phyloP scores from a whole-genome alignment of 2,888 invertebrate species.

The Slavum lentiscoides region DNA sequence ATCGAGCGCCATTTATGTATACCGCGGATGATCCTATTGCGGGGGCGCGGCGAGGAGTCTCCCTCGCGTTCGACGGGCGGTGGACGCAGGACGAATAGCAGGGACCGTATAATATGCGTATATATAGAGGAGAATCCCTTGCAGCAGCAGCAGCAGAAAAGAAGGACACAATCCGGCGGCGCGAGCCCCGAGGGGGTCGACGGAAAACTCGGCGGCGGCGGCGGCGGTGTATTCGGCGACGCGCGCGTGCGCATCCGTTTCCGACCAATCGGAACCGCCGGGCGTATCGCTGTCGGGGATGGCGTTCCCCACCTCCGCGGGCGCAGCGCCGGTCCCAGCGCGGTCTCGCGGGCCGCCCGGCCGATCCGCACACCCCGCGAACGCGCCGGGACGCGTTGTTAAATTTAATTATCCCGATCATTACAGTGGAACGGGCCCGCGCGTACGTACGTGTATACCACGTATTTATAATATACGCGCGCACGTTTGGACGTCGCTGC shows the following conservation, averaged over 20 bases:
- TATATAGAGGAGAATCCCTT: slow-evolving; percentile 16
- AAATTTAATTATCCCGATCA: slow-evolving; percentile 55
- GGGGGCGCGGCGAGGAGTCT: background rate
- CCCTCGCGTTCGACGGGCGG: background rate
- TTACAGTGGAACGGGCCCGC: slow-evolving; percentile 41
- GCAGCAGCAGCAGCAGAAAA: slow-evolving; percentile 39
- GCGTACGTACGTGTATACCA: background rate
- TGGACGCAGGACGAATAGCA: too few species aligned
- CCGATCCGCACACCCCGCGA: slow-evolving; percentile 10
- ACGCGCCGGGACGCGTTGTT: slow-evolving; percentile 33
- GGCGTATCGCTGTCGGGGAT: slow-evolving; percentile 46
- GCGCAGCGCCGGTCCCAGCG: background rate
- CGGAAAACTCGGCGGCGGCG: slow-evolving; percentile 35
- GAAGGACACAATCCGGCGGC: slow-evolving; percentile 32
- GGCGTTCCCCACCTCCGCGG: slow-evolving; percentile 8
- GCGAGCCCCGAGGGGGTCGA: background rate
- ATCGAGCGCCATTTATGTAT: slow-evolving; percentile 43
- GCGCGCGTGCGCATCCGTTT: slow-evolving; percentile 54
- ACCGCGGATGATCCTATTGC: slow-evolving; percentile 44
- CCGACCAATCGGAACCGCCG: slow-evolving; percentile 54
- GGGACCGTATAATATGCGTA: too few species aligned
- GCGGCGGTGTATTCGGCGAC: background rate
- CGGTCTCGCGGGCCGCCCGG: background rate
- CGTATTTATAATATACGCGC: too few species aligned
- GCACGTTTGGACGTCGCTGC: too few species aligned